phyloP scores from a whole-genome alignment of 1,140 invertebrate species.

The Cotesia chilonis region DNA sequence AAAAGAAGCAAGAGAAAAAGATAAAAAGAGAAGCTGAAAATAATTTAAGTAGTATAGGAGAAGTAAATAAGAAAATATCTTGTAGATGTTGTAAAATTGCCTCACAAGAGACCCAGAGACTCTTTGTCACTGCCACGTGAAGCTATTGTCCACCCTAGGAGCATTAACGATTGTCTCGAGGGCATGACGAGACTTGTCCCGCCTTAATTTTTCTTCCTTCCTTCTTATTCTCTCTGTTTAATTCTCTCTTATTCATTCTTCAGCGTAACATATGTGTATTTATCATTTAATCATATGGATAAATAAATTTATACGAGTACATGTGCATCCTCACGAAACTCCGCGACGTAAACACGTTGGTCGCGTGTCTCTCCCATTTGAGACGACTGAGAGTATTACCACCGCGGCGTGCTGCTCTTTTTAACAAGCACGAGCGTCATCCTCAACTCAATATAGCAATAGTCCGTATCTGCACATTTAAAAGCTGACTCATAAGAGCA shows the following conservation, averaged over 20 bases:
- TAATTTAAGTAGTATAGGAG: no score
- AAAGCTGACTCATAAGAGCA: constrained; percentile 24
- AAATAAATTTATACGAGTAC: no score
- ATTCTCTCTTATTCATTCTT: constrained; percentile 18
- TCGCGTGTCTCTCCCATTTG: constrained; percentile 25
- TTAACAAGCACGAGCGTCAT: constrained; percentile 22
- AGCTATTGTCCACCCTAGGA: constrained; percentile 36
- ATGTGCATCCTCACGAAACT: no score
- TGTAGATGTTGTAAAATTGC: no score
- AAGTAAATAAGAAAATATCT: no score
- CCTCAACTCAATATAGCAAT: constrained; percentile 6
- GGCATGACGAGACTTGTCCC: constrained; percentile 29
- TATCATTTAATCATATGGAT: no score
- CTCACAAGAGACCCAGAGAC: constrained; percentile 3
- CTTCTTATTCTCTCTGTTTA: background rate
- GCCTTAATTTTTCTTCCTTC: constrained; percentile 10
- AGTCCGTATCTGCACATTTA: background rate
- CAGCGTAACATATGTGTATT: background rate
- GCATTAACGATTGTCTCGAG: constrained; percentile 39
- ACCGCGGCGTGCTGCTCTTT: constrained; percentile 18
- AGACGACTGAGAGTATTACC: background rate
- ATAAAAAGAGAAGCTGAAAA: no score
- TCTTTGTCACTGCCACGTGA: constrained; percentile 39
- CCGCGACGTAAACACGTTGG: background rate
- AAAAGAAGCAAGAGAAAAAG: no score